Conservation (phyloP, 2,797 vertebrate genomes). For the Macrochelys suwanniensis region DNA sequence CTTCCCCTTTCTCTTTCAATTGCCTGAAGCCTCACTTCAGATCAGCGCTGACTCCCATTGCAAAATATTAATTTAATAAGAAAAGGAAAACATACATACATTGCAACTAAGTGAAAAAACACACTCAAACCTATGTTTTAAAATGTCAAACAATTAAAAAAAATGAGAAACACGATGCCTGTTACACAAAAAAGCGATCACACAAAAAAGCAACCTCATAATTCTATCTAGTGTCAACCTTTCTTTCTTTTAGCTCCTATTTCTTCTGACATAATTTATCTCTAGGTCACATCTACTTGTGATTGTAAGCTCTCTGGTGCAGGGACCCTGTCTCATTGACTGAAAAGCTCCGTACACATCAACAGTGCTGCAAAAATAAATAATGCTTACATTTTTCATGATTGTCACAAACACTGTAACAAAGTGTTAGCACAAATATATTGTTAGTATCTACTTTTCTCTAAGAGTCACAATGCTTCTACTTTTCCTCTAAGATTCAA, state of each 20-base stretch:
- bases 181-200: not conserved
- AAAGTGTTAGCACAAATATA: not conserved
- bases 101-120: not conserved
- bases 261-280: not conserved
- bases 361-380: not conserved
- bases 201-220: not conserved
- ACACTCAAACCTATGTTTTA: not conserved
- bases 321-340: not conserved
- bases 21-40: not conserved
- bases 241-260: fast-evolving
- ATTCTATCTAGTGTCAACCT: not conserved
- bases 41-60: not conserved
- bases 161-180: not conserved
- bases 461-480: not conserved
- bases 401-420: not conserved
- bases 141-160: not conserved
- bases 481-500: not conserved
- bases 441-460: constrained; percentile 31
- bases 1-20: fast-evolving
- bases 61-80: not conserved
- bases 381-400: not conserved
- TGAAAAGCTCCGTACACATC: not conserved
- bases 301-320: not conserved
- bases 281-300: not conserved
- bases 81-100: not conserved